Conservation (phyloP, 2,113 vertebrate genomes). For the Parus major region DNA sequence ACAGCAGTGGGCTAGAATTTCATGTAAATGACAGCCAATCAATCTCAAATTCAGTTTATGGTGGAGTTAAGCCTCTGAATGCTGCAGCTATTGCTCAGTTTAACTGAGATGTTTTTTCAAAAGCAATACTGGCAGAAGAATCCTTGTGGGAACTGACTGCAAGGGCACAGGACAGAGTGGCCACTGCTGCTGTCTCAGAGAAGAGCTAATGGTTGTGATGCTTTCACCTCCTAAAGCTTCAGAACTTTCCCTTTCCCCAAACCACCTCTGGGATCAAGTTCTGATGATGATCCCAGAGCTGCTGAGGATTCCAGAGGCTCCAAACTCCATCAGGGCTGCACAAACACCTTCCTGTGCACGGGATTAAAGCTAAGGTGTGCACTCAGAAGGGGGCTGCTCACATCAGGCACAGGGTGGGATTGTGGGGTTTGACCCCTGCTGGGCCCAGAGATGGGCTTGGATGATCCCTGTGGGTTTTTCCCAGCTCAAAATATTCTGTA, state of each 20-base stretch:
- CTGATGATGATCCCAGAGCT: neutral
- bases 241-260: neutral
- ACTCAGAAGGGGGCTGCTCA: neutral
- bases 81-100: neutral
- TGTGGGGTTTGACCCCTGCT: neutral
- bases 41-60: neutral
- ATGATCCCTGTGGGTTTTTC: neutral
- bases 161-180: neutral
- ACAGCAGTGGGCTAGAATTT: neutral
- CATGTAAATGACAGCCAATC: neutral
- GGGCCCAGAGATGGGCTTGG: neutral
- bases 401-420: neutral
- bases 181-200: neutral
- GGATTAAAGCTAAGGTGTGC: neutral
- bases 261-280: neutral
- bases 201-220: fast-evolving
- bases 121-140: neutral
- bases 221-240: neutral
- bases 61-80: neutral
- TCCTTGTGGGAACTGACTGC: neutral
- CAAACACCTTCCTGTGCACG: neutral
- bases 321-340: neutral
- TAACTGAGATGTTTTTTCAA: neutral
- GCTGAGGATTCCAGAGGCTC: neutral
- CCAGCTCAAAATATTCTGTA: neutral